A percentile compares a stretch with the other conserved stretches of the same genome.
Evolutionary conservation across 1,140 invertebrate species (phyloP).

Genomic region (Platorchestia sp.): DNA sequence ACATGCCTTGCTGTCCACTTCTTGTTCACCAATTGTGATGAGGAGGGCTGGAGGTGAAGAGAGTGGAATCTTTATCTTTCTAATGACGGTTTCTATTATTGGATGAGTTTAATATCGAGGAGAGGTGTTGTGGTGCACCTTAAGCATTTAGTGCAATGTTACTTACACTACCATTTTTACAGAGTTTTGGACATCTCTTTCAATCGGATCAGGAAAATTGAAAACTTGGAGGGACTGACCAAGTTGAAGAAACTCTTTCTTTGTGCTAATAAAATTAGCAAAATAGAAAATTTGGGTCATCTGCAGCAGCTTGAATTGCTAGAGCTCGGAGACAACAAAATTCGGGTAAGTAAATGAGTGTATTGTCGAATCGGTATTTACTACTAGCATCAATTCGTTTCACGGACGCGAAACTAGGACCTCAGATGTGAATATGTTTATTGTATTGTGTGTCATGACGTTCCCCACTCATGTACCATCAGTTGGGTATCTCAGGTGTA

Average conservation of each 20-base stretch:
- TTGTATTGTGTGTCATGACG: too few species aligned
- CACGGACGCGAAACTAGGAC: too few species aligned
- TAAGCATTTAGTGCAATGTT: neutral
- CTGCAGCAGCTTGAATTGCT: constrained; percentile 85
- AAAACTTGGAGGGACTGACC: constrained; percentile 83
- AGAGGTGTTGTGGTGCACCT: neutral
- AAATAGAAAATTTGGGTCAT: constrained; percentile 92
- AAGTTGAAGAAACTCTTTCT: constrained; percentile 92
- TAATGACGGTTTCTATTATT: too few species aligned
- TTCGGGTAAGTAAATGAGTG: constrained; percentile 77
- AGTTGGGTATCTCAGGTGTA: too few species aligned
- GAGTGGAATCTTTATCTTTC: too few species aligned
- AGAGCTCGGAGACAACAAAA: constrained; percentile 96
- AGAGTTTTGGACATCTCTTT: constrained; percentile 96
- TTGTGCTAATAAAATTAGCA: constrained; percentile 91
- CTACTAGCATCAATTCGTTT: too few species aligned
- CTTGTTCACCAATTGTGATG: too few species aligned
- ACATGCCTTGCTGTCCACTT: too few species aligned
- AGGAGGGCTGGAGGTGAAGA: too few species aligned
- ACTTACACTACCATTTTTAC: constrained; percentile 56
- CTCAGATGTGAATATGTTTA: too few species aligned
- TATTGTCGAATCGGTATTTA: neutral
- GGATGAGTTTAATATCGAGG: too few species aligned
- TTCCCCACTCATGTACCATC: too few species aligned
- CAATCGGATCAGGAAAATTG: constrained; percentile 92